These are phyloP conservation scores for Pogona vitticeps DNA, from an alignment of 2,113 vertebrate species.

Conservation along the genomic window DNA sequence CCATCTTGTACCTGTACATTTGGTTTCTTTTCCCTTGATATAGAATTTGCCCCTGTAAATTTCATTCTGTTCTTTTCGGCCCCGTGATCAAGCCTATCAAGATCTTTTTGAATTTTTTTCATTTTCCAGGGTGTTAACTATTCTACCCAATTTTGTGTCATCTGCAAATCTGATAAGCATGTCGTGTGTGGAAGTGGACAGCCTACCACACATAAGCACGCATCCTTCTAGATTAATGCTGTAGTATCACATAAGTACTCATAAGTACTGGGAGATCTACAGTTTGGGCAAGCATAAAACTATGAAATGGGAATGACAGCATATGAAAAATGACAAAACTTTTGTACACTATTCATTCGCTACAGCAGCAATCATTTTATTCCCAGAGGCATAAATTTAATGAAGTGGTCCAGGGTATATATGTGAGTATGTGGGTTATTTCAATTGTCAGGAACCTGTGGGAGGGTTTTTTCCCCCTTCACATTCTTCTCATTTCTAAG, in stretches of 20 bases:
- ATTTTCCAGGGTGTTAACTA: too few species aligned
- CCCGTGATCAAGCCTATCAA: too few species aligned
- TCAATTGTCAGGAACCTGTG: conserved; percentile 15
- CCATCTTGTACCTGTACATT: too few species aligned
- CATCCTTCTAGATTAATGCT: background rate
- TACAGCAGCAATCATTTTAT: background rate
- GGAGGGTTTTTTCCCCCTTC: background rate
- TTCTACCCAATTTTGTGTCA: too few species aligned
- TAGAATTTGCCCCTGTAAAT: too few species aligned
- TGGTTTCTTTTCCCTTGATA: too few species aligned
- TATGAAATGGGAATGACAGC: background rate
- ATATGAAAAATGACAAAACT: background rate
- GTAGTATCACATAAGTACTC: background rate
- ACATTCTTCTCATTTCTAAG: conserved; percentile 39
- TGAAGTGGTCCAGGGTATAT: background rate
- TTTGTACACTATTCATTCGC: background rate
- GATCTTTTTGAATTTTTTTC: too few species aligned
- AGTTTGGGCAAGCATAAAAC: background rate
- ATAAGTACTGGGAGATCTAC: background rate
- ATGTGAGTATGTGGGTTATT: background rate
- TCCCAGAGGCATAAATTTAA: background rate
- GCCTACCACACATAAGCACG: too few species aligned
- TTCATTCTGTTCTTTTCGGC: too few species aligned
- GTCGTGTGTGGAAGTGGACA: too few species aligned
- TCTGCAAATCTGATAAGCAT: too few species aligned